A percentile compares a stretch with the other conserved stretches of the same genome.
Conservation (phyloP, 2,888 invertebrate species). For the Troides helena region DNA sequence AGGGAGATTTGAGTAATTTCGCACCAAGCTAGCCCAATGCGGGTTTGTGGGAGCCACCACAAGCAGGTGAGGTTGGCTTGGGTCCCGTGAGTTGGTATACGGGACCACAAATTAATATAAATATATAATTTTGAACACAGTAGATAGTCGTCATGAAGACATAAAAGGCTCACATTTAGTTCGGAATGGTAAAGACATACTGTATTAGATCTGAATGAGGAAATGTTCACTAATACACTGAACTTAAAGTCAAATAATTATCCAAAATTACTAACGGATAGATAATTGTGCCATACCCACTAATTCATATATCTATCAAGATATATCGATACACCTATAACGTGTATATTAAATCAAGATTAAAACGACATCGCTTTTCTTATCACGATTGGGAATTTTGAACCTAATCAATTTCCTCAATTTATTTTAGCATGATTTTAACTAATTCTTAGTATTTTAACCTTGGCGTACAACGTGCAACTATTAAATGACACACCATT, state of each 20-base stretch:
- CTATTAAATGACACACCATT: background rate
- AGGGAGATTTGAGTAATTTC: too few relatives aligned
- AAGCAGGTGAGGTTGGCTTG: too few relatives aligned
- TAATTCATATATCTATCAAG: background rate
- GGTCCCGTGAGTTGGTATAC: too few relatives aligned
- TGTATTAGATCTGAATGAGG: background rate
- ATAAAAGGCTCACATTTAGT: too few relatives aligned
- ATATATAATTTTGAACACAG: too few relatives aligned
- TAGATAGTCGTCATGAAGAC: too few relatives aligned
- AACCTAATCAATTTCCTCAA: constrained; percentile 1
- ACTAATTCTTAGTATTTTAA: background rate
- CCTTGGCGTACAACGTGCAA: background rate
- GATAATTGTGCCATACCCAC: background rate
- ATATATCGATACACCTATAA: background rate
- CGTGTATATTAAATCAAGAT: background rate
- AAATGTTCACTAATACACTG: background rate
- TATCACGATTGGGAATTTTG: background rate
- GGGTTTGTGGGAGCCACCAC: too few relatives aligned
- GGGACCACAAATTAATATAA: too few relatives aligned
- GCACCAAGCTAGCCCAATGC: too few relatives aligned
- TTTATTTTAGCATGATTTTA: background rate
- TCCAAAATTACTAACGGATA: background rate
- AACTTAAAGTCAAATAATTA: background rate
- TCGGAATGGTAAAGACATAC: too few relatives aligned
- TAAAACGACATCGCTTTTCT: background rate